A percentile compares a stretch with the other conserved stretches of the same genome.
Evolutionary conservation across 2,113 vertebrate genomes (phyloP).

Genomic region (Corythornis cristatus): DNA sequence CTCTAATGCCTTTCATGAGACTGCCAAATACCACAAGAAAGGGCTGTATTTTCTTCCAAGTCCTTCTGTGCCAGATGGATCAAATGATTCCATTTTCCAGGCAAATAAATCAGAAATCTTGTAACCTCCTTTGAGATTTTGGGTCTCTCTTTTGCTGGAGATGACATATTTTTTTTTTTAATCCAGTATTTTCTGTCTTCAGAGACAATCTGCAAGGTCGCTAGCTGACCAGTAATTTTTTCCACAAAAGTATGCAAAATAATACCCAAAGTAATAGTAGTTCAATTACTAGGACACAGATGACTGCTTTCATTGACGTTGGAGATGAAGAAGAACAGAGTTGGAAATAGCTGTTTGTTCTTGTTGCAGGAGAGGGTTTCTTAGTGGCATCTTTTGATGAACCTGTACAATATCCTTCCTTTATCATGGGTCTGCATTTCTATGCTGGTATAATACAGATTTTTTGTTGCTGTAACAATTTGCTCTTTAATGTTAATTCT

Average conservation of each 20-base stretch:
- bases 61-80: slow-evolving; percentile 56
- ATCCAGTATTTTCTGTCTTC: background rate
- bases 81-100: slow-evolving; percentile 64
- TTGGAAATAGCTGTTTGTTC: background rate
- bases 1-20: slow-evolving; percentile 58
- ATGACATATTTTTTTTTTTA: background rate
- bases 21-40: slow-evolving; percentile 68
- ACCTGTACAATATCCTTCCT: background rate
- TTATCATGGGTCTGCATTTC: background rate
- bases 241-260: background rate
- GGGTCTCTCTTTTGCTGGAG: slow-evolving; percentile 1
- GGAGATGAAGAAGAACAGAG: background rate
- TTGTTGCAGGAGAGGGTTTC: background rate
- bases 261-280: background rate
- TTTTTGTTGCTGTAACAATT: background rate
- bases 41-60: slow-evolving; percentile 42
- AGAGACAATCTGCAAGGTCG: background rate
- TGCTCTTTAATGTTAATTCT: background rate
- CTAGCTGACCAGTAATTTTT: background rate
- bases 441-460: background rate
- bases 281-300: background rate
- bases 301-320: background rate
- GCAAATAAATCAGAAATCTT: slow-evolving; percentile 61
- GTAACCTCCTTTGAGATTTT: slow-evolving; percentile 36
- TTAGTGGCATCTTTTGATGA: background rate